phyloP scores from a whole-genome alignment of 2,888 invertebrate species.

The Cryptocephalus moraei region DNA sequence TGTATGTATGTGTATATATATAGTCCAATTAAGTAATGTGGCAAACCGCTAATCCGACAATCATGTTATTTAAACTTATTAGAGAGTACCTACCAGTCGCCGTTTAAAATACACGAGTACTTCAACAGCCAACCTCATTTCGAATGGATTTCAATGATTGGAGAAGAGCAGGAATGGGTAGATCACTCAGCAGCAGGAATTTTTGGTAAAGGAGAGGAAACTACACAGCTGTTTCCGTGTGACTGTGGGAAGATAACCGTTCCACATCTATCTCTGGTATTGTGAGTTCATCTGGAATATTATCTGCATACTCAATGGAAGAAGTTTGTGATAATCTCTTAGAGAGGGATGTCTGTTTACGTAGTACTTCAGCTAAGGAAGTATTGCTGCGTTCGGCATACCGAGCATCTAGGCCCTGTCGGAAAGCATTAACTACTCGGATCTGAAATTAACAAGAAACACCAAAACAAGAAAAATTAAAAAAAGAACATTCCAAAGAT shows the following conservation, averaged over 20 bases:
- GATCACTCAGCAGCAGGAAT: neutral
- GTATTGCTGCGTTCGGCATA: slow-evolving; percentile 86
- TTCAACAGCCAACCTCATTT: too few species aligned
- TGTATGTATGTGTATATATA: neutral
- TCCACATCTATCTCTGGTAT: slow-evolving; percentile 89
- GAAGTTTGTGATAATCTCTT: slow-evolving; percentile 87
- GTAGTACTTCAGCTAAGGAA: slow-evolving; percentile 85
- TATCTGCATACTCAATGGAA: slow-evolving; percentile 86
- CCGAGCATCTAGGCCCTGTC: slow-evolving; percentile 96
- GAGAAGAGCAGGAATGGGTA: slow-evolving; percentile 21
- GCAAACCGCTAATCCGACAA: too few species aligned
- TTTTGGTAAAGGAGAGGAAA: slow-evolving; percentile 19
- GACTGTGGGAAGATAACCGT: slow-evolving; percentile 84
- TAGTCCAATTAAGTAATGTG: too few species aligned
- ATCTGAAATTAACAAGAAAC: slow-evolving; percentile 68
- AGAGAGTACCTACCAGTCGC: too few species aligned
- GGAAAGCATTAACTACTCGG: slow-evolving; percentile 99
- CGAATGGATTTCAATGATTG: slow-evolving; percentile 4
- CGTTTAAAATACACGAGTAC: too few species aligned
- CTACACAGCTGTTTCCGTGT: slow-evolving; percentile 91
- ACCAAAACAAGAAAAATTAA: slow-evolving; percentile 42
- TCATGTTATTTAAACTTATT: too few species aligned
- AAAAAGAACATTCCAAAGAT: slow-evolving; percentile 36
- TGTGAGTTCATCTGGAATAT: slow-evolving; percentile 77
- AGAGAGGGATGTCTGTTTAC: slow-evolving; percentile 86